phyloP scores from a whole-genome alignment of 2,888 invertebrate genomes.

The Teleiodes luculella region DNA sequence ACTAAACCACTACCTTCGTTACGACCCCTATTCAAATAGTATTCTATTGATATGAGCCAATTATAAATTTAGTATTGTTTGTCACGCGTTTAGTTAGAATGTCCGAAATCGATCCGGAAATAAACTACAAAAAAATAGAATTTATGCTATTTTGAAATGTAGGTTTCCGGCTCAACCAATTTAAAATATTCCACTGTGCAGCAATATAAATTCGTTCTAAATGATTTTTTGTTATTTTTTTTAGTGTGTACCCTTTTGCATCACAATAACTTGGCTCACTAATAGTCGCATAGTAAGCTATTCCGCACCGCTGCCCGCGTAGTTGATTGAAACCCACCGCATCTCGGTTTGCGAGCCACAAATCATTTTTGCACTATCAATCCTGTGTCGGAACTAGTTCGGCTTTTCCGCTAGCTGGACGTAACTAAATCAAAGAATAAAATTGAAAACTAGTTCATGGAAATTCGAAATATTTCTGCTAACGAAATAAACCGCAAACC shows the following conservation, averaged over 20 bases:
- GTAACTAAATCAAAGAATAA: slow-evolving; percentile 4
- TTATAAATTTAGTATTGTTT: no score
- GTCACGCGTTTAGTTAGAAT: no score
- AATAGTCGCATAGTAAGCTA: not conserved
- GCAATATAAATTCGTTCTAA: not conserved
- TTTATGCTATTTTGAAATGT: no score
- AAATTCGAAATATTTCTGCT: not conserved
- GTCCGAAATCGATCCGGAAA: no score
- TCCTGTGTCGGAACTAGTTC: slow-evolving; percentile 4
- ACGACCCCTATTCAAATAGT: no score
- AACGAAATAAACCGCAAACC: no score
- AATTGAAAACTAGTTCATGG: not conserved
- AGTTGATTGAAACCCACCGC: slow-evolving; percentile 10
- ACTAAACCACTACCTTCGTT: no score
- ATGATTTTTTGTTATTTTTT: not conserved
- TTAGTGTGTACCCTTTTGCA: not conserved
- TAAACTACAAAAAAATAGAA: no score
- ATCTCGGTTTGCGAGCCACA: slow-evolving; percentile 7
- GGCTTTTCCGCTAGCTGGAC: not conserved
- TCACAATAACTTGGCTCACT: not conserved
- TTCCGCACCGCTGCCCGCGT: not conserved
- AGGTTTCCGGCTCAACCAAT: no score
- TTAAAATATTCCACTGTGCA: no score
- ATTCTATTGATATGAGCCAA: no score
- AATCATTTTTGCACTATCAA: slow-evolving; percentile 12